These are phyloP conservation scores for Platanista minor DNA, from an alignment of 2,113 vertebrate species.

Conservation along the genomic window DNA sequence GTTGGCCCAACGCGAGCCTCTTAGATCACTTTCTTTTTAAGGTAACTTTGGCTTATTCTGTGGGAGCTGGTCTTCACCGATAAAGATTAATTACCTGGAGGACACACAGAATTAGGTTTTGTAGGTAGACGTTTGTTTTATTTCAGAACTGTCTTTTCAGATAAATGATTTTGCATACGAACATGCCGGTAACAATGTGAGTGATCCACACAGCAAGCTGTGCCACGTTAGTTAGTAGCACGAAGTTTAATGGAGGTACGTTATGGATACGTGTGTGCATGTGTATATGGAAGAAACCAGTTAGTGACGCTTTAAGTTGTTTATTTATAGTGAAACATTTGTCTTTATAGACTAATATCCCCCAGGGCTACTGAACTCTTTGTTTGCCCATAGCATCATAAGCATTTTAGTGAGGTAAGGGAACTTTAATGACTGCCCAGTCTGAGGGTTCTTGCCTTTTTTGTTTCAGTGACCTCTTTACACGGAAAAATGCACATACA, in stretches of 20 bases:
- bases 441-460: not conserved
- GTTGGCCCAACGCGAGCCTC: not conserved
- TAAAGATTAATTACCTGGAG: fast-evolving
- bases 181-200: too few species aligned
- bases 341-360: not conserved
- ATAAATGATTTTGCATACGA: not conserved
- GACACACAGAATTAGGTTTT: fast-evolving
- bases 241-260: fast-evolving
- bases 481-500: not conserved
- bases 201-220: not conserved
- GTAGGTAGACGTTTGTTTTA: too few species aligned
- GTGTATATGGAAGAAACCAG: not conserved
- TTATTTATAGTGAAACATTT: fast-evolving
- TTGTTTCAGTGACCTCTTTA: not conserved
- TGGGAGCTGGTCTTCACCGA: not conserved
- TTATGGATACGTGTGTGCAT: fast-evolving
- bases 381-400: fast-evolving
- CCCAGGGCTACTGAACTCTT: not conserved
- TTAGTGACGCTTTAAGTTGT: fast-evolving
- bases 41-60: not conserved
- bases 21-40: not conserved
- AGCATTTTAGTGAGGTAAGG: fast-evolving
- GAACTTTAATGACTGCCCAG: fast-evolving
- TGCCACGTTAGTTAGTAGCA: fast-evolving
- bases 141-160: not conserved